These are phyloP conservation scores for Drosophila insularis DNA, from an alignment of 1,140 invertebrate species.

Conservation along the genomic window DNA sequence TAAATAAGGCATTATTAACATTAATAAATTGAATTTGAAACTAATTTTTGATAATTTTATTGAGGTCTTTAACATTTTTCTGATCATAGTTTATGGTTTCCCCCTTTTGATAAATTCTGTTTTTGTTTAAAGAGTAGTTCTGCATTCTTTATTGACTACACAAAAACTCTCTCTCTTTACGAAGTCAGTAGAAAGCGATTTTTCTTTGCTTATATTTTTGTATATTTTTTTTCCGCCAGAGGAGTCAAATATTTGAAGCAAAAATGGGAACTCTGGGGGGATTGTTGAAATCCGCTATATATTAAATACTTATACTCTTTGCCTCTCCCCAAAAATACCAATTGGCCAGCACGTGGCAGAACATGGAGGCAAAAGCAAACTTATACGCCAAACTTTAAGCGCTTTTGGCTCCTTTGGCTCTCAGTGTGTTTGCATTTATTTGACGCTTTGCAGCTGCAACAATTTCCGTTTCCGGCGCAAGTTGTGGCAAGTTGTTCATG, in stretches of 20 bases:
- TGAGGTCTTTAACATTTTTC: no score
- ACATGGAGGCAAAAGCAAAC: slow-evolving; percentile 42
- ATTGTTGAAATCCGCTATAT: not conserved
- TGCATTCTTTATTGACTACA: slow-evolving; percentile 23
- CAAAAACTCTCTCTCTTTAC: not conserved
- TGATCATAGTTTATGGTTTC: no score
- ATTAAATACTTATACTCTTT: not conserved
- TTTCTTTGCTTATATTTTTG: slow-evolving; percentile 11
- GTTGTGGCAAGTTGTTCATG: slow-evolving; percentile 23
- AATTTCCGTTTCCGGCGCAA: slow-evolving; percentile 72
- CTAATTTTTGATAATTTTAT: no score
- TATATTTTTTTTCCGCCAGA: not conserved
- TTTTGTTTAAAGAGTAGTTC: slow-evolving; percentile 26
- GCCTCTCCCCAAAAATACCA: not conserved
- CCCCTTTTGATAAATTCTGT: no score
- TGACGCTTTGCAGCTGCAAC: slow-evolving; percentile 74
- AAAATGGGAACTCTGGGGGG: not conserved
- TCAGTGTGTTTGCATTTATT: slow-evolving; percentile 56
- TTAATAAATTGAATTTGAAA: no score
- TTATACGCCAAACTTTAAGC: slow-evolving; percentile 61
- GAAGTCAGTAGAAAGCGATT: slow-evolving; percentile 24
- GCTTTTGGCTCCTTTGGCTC: slow-evolving; percentile 16
- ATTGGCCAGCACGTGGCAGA: slow-evolving; percentile 32
- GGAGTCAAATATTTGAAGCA: not conserved
- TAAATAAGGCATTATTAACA: no score